A percentile compares a stretch with the other conserved stretches of the same genome.
phyloP scores from a whole-genome alignment of 2,888 invertebrate species.

The Callyntrura sp. region DNA sequence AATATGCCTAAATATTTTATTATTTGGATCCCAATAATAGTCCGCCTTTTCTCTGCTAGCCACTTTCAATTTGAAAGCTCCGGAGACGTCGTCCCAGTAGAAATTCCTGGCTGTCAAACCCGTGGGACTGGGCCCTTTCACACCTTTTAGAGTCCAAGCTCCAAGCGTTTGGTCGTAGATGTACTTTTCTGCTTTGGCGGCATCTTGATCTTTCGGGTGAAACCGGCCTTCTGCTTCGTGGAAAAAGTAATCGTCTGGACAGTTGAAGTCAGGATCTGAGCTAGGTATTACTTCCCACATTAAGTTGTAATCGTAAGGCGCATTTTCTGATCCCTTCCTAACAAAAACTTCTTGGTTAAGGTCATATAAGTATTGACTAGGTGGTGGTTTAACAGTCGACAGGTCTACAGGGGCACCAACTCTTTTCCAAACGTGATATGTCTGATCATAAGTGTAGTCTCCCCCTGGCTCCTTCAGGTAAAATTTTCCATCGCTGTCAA shows the following conservation, averaged over 20 bases:
- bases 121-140: slow-evolving; percentile 16
- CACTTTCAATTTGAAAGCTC: slow-evolving; percentile 58
- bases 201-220: slow-evolving; percentile 44
- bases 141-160: slow-evolving; percentile 57
- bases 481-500: slow-evolving; percentile 49
- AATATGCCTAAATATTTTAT: slow-evolving; percentile 66
- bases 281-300: slow-evolving; percentile 20
- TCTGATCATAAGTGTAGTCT: slow-evolving; percentile 50
- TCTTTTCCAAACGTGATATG: slow-evolving; percentile 69
- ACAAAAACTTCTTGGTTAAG: slow-evolving; percentile 40
- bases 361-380: slow-evolving; percentile 52
- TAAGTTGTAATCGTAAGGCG: slow-evolving; percentile 1
- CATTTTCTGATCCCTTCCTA: neutral
- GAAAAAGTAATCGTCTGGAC: slow-evolving; percentile 67
- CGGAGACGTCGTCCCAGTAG: slow-evolving; percentile 64
- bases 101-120: slow-evolving; percentile 62
- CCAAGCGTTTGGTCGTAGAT: slow-evolving; percentile 52
- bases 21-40: slow-evolving; percentile 54
- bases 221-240: slow-evolving; percentile 63
- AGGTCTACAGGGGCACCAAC: slow-evolving; percentile 26
- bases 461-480: slow-evolving; percentile 39
- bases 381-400: neutral
- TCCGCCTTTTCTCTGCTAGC: slow-evolving; percentile 18
- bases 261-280: slow-evolving; percentile 20
- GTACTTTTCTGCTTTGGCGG: slow-evolving; percentile 37